These are phyloP conservation scores for Dione vanillae DNA, from an alignment of 2,888 invertebrate genomes.

Conservation along the genomic window DNA sequence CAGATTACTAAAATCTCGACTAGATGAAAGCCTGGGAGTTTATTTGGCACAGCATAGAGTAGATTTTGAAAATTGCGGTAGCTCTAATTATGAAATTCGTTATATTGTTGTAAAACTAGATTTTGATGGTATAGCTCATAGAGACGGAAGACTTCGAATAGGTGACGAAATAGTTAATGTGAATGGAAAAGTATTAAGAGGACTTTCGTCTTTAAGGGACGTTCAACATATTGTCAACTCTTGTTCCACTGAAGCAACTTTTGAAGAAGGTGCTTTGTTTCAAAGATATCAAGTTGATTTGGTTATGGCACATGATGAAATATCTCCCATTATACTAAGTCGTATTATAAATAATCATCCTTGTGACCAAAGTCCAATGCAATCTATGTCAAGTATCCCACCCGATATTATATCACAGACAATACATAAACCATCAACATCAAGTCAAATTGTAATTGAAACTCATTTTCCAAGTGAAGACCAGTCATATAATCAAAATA, in stretches of 20 bases:
- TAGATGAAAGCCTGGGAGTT: constrained; percentile 88
- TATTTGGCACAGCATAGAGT: constrained; percentile 87
- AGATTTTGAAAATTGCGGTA: constrained; percentile 78
- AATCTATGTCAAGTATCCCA: constrained; percentile 63
- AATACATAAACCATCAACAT: constrained; percentile 69
- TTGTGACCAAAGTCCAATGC: constrained; percentile 58
- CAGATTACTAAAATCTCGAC: constrained; percentile 86
- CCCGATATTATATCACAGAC: constrained; percentile 80
- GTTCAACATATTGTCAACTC: constrained; percentile 85
- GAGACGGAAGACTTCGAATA: constrained; percentile 91
- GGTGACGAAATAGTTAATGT: constrained; percentile 96
- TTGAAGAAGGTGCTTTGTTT: constrained; percentile 69
- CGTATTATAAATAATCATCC: constrained; percentile 73
- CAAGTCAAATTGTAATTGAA: constrained; percentile 76
- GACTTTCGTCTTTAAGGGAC: constrained; percentile 87
- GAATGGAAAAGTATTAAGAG: constrained; percentile 91
- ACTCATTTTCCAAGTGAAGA: constrained; percentile 76
- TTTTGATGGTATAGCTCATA: constrained; percentile 87
- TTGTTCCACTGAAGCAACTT: constrained; percentile 76
- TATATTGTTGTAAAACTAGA: constrained; percentile 87
- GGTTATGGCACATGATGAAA: constrained; percentile 87
- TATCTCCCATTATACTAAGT: constrained; percentile 81
- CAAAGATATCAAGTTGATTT: constrained; percentile 84
- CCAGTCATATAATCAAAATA: constrained; percentile 58
- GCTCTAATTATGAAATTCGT: constrained; percentile 84